Percentiles rank a stretch among this genome's conserved stretches.
These are phyloP conservation scores for Leptinotarsa peninsularis DNA, from an alignment of 2,888 invertebrate genomes.

Conservation along the genomic window DNA sequence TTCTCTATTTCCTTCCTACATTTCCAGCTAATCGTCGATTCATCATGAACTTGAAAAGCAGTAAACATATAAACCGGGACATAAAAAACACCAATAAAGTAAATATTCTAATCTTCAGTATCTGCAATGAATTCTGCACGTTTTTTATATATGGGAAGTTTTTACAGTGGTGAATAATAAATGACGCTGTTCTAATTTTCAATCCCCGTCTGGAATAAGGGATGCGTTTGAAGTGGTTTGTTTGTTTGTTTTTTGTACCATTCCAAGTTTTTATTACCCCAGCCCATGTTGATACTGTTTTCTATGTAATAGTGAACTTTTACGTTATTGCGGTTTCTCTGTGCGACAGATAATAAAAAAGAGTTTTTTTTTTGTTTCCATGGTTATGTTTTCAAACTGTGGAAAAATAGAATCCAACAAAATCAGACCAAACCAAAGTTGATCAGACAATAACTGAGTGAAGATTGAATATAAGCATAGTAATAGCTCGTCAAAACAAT, in stretches of 20 bases:
- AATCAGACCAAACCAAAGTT: too few species aligned
- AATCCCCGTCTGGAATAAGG: not conserved
- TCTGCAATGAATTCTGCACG: not conserved
- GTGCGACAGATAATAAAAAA: not conserved
- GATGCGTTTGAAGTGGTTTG: slow-evolving; percentile 2
- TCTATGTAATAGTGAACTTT: not conserved
- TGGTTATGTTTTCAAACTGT: too few species aligned
- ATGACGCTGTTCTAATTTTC: not conserved
- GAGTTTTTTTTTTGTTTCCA: not conserved
- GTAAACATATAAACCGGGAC: slow-evolving; percentile 2
- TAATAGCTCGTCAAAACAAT: too few species aligned
- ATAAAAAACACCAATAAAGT: slow-evolving; percentile 17
- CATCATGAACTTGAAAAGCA: slow-evolving; percentile 3
- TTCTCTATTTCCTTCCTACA: not conserved
- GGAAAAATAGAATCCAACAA: too few species aligned
- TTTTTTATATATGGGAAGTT: not conserved
- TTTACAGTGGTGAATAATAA: not conserved
- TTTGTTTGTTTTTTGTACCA: not conserved
- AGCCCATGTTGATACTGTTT: not conserved
- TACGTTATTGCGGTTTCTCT: not conserved
- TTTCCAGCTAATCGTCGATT: slow-evolving; percentile 12
- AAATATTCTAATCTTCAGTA: not conserved
- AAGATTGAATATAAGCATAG: too few species aligned
- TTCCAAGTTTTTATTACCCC: not conserved
- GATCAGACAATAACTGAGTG: too few species aligned